Evolutionary conservation across 2,888 invertebrate genomes (phyloP).

Genomic region (Argyresthia goedartella): DNA sequence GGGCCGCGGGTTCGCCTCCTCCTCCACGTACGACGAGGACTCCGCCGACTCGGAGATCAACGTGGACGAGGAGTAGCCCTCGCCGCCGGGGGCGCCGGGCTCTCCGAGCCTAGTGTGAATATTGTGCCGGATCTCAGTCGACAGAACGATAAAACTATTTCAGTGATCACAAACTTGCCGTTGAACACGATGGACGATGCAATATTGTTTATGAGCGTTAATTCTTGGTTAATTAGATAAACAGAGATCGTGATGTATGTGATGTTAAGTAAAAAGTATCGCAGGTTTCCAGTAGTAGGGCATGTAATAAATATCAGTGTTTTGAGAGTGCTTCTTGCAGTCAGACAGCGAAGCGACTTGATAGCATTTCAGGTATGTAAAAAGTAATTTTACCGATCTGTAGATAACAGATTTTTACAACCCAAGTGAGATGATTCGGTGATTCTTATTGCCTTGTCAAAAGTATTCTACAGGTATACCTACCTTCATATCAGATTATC

Average conservation of each 20-base stretch:
- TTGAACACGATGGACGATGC: constrained; percentile 26
- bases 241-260: constrained; percentile 44
- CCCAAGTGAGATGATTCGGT: constrained; percentile 7
- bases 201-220: constrained; percentile 33
- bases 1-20: constrained; percentile 62
- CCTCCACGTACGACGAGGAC: constrained; percentile 65
- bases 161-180: constrained; percentile 5
- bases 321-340: constrained; percentile 30
- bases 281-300: not conserved
- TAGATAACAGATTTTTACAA: constrained; percentile 5
- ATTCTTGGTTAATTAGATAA: constrained; percentile 39
- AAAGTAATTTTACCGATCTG: not conserved
- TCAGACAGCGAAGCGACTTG: not conserved
- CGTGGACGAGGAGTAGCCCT: constrained; percentile 60
- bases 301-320: constrained; percentile 25
- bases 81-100: constrained; percentile 17
- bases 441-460: not conserved
- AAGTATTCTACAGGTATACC: not conserved
- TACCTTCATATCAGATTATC: not conserved
- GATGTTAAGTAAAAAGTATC: constrained; percentile 12
- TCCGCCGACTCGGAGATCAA: constrained; percentile 66
- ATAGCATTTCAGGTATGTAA: constrained; percentile 55
- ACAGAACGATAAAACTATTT: not conserved
- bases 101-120: constrained; percentile 33
- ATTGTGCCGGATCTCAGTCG: constrained; percentile 17